Conservation (phyloP, 2,113 vertebrate genomes). For the Puffinus mauretanicus region DNA sequence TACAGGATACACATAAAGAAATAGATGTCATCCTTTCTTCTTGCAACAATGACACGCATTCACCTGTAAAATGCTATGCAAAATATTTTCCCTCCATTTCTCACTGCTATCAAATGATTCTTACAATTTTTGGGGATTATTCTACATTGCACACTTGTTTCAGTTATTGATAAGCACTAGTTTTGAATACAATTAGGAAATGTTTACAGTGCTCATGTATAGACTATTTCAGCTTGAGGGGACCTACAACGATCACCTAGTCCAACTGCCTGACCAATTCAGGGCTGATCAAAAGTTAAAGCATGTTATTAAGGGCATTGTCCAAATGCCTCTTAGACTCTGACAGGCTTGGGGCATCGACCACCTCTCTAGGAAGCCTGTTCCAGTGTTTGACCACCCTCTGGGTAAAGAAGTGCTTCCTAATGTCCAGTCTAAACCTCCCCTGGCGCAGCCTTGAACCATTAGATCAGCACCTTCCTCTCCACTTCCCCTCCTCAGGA, state of each 20-base stretch:
- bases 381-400: background rate
- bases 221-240: background rate
- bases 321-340: background rate
- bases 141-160: background rate
- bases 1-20: background rate
- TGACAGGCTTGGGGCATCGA: background rate
- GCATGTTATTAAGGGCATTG: background rate
- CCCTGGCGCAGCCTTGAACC: background rate
- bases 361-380: background rate
- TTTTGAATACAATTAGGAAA: background rate
- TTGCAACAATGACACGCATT: background rate
- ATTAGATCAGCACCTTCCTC: background rate
- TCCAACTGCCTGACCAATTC: background rate
- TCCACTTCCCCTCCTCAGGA: background rate
- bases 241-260: accelerated
- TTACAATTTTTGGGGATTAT: background rate
- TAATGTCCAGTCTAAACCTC: background rate
- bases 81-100: background rate
- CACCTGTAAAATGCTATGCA: background rate
- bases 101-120: background rate
- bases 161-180: background rate
- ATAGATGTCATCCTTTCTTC: background rate
- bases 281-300: background rate
- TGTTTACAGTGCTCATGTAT: background rate
- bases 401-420: background rate